Conservation (phyloP, 2,888 invertebrate genomes). For the Eupithecia insigniata region DNA sequence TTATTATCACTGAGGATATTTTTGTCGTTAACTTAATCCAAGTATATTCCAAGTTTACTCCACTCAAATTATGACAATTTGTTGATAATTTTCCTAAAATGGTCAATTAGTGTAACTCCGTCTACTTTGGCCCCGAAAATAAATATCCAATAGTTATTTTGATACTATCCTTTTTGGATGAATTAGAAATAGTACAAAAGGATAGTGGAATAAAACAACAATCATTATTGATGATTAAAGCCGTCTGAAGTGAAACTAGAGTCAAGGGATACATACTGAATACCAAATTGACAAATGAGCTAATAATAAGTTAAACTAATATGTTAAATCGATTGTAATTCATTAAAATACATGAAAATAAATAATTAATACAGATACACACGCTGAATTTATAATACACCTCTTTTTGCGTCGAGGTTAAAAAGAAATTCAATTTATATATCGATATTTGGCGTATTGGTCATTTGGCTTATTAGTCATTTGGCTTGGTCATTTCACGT, state of each 20-base stretch:
- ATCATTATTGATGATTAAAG: neutral
- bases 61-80: neutral
- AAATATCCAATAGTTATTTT: neutral
- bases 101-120: neutral
- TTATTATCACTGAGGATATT: neutral
- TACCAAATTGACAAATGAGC: too few species aligned
- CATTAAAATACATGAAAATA: too few species aligned
- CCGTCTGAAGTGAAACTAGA: neutral
- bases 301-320: too few species aligned
- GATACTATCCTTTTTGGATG: neutral
- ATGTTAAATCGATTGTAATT: too few species aligned
- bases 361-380: too few species aligned
- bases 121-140: neutral
- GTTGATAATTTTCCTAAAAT: constrained; percentile 1
- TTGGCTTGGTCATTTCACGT: too few species aligned
- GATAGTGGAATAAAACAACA: neutral
- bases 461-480: too few species aligned
- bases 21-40: neutral
- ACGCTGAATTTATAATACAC: too few species aligned
- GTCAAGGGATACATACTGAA: too few species aligned
- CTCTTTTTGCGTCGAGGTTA: too few species aligned
- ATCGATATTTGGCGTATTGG: too few species aligned
- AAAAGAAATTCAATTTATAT: too few species aligned
- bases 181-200: neutral
- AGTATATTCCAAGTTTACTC: neutral